Conservation (phyloP, 2,888 invertebrate species). For the Acleris laterana region DNA sequence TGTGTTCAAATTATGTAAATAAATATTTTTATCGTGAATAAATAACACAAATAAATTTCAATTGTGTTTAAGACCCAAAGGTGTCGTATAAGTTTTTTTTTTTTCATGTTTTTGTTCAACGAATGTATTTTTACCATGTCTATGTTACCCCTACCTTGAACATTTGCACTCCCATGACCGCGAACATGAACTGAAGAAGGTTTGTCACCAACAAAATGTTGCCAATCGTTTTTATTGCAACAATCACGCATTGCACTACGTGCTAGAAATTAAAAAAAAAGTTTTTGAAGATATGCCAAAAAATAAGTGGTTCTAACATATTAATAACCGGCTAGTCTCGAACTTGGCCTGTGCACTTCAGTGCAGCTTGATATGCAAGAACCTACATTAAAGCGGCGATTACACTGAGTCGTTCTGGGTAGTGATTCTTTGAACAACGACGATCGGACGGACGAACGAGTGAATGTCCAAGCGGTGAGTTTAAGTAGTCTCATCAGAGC, state of each 20-base stretch:
- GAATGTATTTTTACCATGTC: conserved; percentile 38
- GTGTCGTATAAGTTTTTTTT: conserved; percentile 58
- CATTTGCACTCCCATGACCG: conserved; percentile 99
- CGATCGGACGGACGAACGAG: no score
- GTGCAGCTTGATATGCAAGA: no score
- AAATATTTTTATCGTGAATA: conserved; percentile 40
- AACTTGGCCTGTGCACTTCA: no score
- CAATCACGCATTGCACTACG: conserved; percentile 99
- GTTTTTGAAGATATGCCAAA: conserved; percentile 8
- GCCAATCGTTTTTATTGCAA: conserved; percentile 99
- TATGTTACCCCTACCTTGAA: conserved; percentile 94
- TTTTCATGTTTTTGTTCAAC: conserved; percentile 41
- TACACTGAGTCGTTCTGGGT: no score
- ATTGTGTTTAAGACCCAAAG: conserved; percentile 68
- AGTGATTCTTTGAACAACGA: no score
- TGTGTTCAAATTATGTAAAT: conserved; percentile 41
- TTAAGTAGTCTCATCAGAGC: no score
- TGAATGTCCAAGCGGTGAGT: no score
- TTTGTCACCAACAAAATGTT: conserved; percentile 99
- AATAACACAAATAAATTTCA: conserved; percentile 42
- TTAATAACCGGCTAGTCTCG: no score
- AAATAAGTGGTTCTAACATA: background rate
- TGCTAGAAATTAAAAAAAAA: conserved; percentile 85
- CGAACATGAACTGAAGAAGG: conserved; percentile 99
- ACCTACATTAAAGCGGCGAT: no score